A percentile compares a stretch with the other conserved stretches of the same genome.
These are phyloP conservation scores for Cotesia chilonis DNA, from an alignment of 1,140 invertebrate genomes.

Conservation along the genomic window DNA sequence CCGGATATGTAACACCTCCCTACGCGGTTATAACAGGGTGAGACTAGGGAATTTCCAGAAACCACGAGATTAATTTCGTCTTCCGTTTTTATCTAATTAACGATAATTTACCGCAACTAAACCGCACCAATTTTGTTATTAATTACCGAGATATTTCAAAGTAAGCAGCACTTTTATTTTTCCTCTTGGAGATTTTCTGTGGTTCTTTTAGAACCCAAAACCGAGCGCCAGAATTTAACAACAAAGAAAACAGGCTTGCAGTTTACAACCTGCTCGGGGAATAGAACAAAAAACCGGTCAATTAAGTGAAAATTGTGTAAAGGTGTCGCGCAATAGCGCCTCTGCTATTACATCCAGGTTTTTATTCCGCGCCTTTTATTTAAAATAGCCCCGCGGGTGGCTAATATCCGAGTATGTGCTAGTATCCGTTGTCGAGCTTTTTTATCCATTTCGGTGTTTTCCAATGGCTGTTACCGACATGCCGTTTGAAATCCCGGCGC, in stretches of 20 bases:
- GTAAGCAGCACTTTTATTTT: no score
- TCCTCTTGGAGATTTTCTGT: no score
- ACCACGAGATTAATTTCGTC: slow-evolving; percentile 44
- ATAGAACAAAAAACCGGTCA: not conserved
- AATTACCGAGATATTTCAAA: not conserved
- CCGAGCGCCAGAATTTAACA: no score
- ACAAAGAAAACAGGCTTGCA: no score
- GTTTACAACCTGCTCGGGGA: no score
- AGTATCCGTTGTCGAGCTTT: not conserved
- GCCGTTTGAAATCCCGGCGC: slow-evolving; percentile 22
- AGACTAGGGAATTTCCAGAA: not conserved
- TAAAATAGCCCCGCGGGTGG: slow-evolving; percentile 1
- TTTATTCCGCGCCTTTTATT: slow-evolving; percentile 8
- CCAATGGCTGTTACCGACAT: slow-evolving; percentile 8
- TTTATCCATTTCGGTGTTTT: slow-evolving; percentile 13
- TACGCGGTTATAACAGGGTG: slow-evolving; percentile 41
- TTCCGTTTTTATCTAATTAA: slow-evolving; percentile 43
- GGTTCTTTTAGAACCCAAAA: no score
- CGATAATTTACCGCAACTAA: slow-evolving; percentile 2
- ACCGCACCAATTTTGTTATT: not conserved
- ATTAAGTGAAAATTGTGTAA: not conserved
- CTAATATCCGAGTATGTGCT: not conserved
- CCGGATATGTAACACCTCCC: slow-evolving; percentile 49
- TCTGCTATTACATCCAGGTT: slow-evolving; percentile 5
- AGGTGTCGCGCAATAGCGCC: not conserved